phyloP scores from a whole-genome alignment of 2,113 vertebrate species.

The Rhea americana region DNA sequence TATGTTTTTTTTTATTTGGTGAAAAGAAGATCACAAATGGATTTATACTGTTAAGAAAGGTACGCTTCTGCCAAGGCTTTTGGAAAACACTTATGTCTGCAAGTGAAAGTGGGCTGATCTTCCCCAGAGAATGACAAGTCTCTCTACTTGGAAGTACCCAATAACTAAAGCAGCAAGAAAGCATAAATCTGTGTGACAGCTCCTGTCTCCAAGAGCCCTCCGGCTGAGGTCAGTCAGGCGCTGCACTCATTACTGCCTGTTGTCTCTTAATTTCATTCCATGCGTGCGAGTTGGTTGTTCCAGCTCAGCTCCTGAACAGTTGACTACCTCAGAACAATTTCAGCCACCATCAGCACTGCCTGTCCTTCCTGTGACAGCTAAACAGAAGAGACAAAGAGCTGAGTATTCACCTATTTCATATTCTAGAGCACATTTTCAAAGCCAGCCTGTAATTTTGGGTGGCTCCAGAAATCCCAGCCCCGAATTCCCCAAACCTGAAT shows the following conservation, averaged over 20 bases:
- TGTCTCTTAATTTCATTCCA: not conserved
- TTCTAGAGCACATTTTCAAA: not conserved
- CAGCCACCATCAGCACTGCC: not conserved
- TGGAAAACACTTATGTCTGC: not conserved
- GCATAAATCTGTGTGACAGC: not conserved
- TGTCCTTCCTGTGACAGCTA: fast-evolving
- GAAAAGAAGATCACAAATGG: not conserved
- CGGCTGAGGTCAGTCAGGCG: fast-evolving
- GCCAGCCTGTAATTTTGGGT: not conserved
- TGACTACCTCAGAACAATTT: not conserved
- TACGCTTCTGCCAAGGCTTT: not conserved
- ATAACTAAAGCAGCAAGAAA: not conserved
- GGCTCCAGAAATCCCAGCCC: not conserved
- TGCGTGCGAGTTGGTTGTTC: not conserved
- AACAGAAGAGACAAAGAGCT: not conserved
- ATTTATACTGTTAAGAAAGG: not conserved
- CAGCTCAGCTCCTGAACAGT: not conserved
- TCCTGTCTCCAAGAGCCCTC: not conserved
- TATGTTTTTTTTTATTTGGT: not conserved
- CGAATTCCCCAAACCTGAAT: not conserved
- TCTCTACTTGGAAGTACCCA: not conserved
- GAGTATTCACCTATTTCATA: not conserved
- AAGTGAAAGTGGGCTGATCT: not conserved
- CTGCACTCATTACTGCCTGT: not conserved
- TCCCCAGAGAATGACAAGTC: not conserved